Base-by-base conservation (phyloP, 1,140 invertebrate genomes). In the Thaumetopoea pityocampa region DNA sequence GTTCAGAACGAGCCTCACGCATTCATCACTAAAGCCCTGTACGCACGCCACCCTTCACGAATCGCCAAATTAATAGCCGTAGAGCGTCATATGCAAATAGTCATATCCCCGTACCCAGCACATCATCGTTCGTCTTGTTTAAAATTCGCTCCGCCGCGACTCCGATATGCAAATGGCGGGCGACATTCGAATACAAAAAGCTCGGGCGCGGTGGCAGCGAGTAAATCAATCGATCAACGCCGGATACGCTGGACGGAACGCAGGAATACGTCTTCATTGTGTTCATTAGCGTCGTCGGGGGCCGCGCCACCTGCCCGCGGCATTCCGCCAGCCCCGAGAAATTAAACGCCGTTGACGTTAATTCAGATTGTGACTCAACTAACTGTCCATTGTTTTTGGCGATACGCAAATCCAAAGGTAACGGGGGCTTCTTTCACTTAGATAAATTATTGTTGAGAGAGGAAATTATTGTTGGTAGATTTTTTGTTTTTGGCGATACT, bases 171-270 rank as follows among this genome's bases (percentile, higher is more conserved):
- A 82, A 80, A 82, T 80, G 51, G 42, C 45, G 55, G 35, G 70
- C 67, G 78, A 79, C 78, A 76, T 67, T 72, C 73, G 74, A 76
- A 82, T 78, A 82, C 74, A 82, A 82, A 82, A 79, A 82, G 74
- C 70, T 77, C 64, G 68, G 69, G 66, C 70, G 51, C 74, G 73
- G 71, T 78, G 76, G 78, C 73, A 77, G 71, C 67, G 71, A 82
- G 74, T 82, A 82, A 78, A 82, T 82, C 78, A 82, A 82, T 82
- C 78, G 78, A 82, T 82, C 78, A 82, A 74, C 76, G 78, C 73
- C 78, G 78, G 78, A 82, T 80, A 73, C 62, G 62, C 34, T 62
- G n/a, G n/a, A n/a, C n/a, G n/a, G n/a, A n/a, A n/a, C 58, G 52
- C 55, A 62, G 67, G 74, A 67, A 74, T 80, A 82, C 73, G 78